Conservation (phyloP, 2,113 vertebrate species). For the Vulpes ferrilata region DNA sequence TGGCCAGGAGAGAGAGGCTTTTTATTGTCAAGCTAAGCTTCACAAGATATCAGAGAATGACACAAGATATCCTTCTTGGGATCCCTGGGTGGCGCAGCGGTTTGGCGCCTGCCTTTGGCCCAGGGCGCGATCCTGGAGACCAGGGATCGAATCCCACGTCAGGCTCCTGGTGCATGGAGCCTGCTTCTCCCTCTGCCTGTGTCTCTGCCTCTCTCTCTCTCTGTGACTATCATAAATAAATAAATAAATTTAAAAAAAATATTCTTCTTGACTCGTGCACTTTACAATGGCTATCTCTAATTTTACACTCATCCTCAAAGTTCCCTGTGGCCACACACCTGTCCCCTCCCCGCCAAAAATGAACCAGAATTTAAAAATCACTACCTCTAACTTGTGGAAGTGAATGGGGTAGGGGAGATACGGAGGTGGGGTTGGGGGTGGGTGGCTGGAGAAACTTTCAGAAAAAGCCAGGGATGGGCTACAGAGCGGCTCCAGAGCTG, state of each 20-base stretch:
- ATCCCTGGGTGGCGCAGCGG: too few relatives aligned
- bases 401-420: not conserved
- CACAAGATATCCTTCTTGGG: not conserved
- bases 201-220: too few relatives aligned
- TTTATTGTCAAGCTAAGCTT: constrained; percentile 14
- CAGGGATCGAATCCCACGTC: too few relatives aligned
- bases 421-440: not conserved
- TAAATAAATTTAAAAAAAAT: not conserved
- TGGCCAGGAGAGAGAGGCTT: not conserved
- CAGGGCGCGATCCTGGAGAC: too few relatives aligned
- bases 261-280: not conserved
- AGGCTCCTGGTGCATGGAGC: too few relatives aligned
- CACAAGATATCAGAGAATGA: not conserved
- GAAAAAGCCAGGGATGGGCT: constrained; percentile 6
- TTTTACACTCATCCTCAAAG: constrained; percentile 2
- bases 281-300: constrained; percentile 42
- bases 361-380: constrained; percentile 6
- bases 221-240: too few relatives aligned
- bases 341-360: not conserved
- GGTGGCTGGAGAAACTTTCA: not conserved
- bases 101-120: too few relatives aligned
- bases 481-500: not conserved
- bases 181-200: too few relatives aligned
- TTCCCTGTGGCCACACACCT: not conserved
- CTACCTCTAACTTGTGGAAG: not conserved